Conservation (phyloP, 1,140 invertebrate genomes). For the Bilobella aurantiaca region DNA sequence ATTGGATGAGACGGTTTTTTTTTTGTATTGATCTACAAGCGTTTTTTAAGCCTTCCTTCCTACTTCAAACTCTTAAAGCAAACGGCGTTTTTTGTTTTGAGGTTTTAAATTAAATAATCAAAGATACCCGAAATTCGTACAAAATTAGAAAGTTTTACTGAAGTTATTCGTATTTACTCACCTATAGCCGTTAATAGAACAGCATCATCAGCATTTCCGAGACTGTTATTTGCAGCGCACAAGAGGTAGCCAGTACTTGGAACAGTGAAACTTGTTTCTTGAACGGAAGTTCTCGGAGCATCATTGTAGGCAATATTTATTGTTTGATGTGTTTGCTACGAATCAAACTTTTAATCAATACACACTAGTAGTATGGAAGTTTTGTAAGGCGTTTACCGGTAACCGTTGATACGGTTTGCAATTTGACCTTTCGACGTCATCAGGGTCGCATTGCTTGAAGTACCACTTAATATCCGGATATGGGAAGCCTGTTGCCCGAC, state of each 20-base stretch:
- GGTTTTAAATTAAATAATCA: too few relatives aligned
- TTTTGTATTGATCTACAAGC: too few relatives aligned
- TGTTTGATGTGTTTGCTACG: not conserved
- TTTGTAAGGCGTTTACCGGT: not conserved
- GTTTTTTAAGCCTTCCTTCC: too few relatives aligned
- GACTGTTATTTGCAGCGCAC: conserved; percentile 3
- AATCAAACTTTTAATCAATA: conserved; percentile 9
- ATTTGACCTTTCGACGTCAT: not conserved
- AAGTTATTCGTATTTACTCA: not conserved
- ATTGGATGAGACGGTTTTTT: too few relatives aligned
- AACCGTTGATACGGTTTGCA: not conserved
- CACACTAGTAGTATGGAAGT: not conserved
- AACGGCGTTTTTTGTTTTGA: too few relatives aligned
- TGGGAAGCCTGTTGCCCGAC: conserved; percentile 15
- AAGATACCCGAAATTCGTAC: not conserved
- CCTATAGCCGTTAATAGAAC: not conserved
- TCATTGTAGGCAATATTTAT: not conserved
- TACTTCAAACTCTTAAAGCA: too few relatives aligned
- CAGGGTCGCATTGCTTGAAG: conserved; percentile 12
- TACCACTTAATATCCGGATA: conserved; percentile 18
- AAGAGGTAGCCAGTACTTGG: not conserved
- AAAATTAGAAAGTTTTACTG: not conserved
- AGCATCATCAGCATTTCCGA: not conserved
- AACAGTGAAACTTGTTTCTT: not conserved
- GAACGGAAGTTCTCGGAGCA: not conserved